Percentiles rank a stretch among this genome's conserved stretches.
Evolutionary conservation across 2,888 invertebrate genomes (phyloP).

Genomic region (Blastobasis adustella): DNA sequence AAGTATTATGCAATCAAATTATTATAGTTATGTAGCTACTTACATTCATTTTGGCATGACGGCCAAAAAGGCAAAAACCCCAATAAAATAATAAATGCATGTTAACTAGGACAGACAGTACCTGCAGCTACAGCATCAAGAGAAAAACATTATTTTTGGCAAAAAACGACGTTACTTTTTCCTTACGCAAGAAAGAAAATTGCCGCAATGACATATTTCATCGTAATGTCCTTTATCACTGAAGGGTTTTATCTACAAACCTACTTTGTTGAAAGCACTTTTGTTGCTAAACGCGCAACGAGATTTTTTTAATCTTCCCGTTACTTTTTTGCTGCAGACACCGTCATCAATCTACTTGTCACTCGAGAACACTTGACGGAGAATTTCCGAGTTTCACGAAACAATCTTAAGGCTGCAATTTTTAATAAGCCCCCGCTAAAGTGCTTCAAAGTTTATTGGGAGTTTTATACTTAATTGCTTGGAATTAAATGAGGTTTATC

Average conservation of each 20-base stretch:
- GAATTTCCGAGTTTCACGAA: conserved; percentile 37
- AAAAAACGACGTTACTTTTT: not conserved
- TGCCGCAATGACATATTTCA: not conserved
- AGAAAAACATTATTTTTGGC: no score
- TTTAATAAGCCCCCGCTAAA: conserved; percentile 22
- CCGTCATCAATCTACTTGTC: conserved; percentile 42
- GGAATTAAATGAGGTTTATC: no score
- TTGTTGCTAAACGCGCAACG: not conserved
- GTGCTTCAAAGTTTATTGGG: conserved; percentile 22
- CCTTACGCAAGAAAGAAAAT: not conserved
- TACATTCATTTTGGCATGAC: no score
- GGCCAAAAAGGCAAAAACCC: no score
- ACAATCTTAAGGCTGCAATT: conserved; percentile 27
- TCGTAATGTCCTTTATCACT: not conserved
- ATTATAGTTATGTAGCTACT: no score
- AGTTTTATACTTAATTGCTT: conserved; percentile 21
- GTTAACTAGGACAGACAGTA: no score
- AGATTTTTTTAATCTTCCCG: conserved; percentile 14
- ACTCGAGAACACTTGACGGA: conserved; percentile 34
- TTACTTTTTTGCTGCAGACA: conserved; percentile 30
- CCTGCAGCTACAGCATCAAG: no score
- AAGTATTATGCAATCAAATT: no score
- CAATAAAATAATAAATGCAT: no score
- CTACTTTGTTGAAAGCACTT: conserved; percentile 1
- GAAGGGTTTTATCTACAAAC: not conserved